Conservation (phyloP, 2,797 vertebrate genomes). For the Pipistrellus kuhlii region DNA sequence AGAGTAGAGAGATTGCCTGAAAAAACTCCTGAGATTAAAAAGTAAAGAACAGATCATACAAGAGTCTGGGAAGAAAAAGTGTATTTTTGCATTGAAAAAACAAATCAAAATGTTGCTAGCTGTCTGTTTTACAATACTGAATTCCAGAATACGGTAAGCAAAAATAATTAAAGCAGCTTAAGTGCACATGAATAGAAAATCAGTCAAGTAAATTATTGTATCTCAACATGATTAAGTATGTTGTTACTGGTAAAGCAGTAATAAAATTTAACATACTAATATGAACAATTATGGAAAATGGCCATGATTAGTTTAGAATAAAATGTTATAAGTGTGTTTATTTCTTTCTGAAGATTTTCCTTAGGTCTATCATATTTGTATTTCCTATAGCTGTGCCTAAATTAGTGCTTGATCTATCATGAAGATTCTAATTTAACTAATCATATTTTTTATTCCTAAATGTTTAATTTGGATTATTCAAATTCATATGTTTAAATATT, state of each 20-base stretch:
- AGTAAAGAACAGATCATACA: neutral
- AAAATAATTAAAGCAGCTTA: neutral
- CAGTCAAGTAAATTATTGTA: neutral
- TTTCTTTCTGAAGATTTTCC: constrained; percentile 14
- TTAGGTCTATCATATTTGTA: neutral
- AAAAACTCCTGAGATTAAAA: neutral
- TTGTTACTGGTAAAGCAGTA: neutral
- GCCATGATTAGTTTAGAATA: constrained; percentile 4
- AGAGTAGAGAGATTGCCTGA: neutral
- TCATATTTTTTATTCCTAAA: neutral
- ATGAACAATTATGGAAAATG: neutral
- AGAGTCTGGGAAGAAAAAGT: neutral
- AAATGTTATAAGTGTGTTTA: neutral
- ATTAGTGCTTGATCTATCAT: neutral
- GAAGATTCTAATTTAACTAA: constrained; percentile 28
- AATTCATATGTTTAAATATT: neutral
- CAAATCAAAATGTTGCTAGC: neutral
- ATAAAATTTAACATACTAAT: neutral
- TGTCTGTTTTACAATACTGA: neutral
- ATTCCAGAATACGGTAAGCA: neutral
- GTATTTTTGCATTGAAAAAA: constrained; percentile 19
- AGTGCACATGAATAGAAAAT: neutral
- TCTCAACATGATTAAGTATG: neutral
- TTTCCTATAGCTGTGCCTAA: neutral
- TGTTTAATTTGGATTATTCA: constrained; percentile 37